Evolutionary conservation across 1,140 invertebrate species (phyloP).

Genomic region (Drosophila subobscura): DNA sequence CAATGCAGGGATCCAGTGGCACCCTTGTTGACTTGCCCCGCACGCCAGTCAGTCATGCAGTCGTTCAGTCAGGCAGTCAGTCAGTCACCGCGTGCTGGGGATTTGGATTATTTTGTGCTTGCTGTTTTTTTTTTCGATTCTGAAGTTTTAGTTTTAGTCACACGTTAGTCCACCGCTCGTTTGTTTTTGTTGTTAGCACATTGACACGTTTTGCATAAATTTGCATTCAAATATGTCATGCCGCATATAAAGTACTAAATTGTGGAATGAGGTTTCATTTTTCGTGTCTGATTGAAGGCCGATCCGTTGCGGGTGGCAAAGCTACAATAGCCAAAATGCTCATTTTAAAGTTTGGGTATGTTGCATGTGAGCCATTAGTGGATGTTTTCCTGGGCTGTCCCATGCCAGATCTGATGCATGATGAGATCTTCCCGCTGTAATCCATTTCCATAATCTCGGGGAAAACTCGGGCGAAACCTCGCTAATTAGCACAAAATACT

Average conservation of each 20-base stretch:
- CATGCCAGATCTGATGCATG: conserved; percentile 16
- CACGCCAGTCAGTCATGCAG: conserved; percentile 28
- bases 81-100: conserved; percentile 15
- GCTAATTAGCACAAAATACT: conserved; percentile 13
- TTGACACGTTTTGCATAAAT: conserved; percentile 83
- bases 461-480: conserved; percentile 8
- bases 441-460: conserved; percentile 29
- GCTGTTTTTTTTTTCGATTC: conserved; percentile 24
- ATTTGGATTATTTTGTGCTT: conserved; percentile 45
- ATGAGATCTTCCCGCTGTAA: neutral
- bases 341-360: conserved; percentile 33
- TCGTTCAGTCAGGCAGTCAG: conserved; percentile 14
- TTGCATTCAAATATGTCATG: conserved; percentile 75
- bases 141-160: conserved; percentile 37
- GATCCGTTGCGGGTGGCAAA: conserved; percentile 4
- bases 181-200: conserved; percentile 80
- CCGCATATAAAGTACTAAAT: neutral
- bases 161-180: conserved; percentile 47
- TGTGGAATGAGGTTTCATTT: neutral
- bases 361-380: conserved; percentile 38
- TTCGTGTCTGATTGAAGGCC: conserved; percentile 58
- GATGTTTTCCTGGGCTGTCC: neutral
- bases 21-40: conserved; percentile 36
- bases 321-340: conserved; percentile 1
- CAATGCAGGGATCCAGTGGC: conserved; percentile 38